Conservation (phyloP, 2,888 invertebrate species). For the Pammene aurita region DNA sequence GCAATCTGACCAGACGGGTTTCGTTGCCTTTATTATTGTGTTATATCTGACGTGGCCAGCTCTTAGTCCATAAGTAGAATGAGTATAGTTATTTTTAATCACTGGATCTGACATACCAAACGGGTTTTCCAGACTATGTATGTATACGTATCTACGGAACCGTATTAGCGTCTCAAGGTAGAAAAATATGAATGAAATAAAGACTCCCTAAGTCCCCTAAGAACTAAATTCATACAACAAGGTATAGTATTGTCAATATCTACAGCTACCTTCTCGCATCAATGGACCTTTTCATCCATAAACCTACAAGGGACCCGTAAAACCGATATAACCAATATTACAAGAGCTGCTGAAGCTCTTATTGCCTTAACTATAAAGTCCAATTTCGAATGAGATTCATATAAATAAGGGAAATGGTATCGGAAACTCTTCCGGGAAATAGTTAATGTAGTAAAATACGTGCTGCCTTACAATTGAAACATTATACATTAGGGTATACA, state of each 20-base stretch:
- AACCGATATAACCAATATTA: slow-evolving; percentile 16
- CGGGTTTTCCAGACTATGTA: no score
- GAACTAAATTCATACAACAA: slow-evolving; percentile 7
- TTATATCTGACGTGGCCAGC: no score
- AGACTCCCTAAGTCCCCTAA: background rate
- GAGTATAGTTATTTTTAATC: no score
- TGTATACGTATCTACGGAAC: no score
- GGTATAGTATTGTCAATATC: slow-evolving; percentile 1
- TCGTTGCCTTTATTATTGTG: no score
- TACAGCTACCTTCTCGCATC: slow-evolving; percentile 11
- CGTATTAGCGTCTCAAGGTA: background rate
- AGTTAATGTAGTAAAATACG: slow-evolving; percentile 27
- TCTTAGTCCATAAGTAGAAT: no score
- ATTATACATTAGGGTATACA: background rate
- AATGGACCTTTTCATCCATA: slow-evolving; percentile 27
- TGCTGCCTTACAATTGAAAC: slow-evolving; percentile 8
- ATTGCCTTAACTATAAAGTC: background rate
- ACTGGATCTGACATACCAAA: no score
- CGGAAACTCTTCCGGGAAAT: background rate
- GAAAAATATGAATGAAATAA: background rate
- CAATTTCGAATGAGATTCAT: background rate
- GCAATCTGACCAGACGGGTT: no score
- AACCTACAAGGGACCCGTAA: slow-evolving; percentile 21
- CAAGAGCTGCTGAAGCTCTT: background rate
- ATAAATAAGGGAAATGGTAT: no score